Evolutionary conservation across 2,797 vertebrate species (phyloP).

Genomic region (Cuculus canorus): DNA sequence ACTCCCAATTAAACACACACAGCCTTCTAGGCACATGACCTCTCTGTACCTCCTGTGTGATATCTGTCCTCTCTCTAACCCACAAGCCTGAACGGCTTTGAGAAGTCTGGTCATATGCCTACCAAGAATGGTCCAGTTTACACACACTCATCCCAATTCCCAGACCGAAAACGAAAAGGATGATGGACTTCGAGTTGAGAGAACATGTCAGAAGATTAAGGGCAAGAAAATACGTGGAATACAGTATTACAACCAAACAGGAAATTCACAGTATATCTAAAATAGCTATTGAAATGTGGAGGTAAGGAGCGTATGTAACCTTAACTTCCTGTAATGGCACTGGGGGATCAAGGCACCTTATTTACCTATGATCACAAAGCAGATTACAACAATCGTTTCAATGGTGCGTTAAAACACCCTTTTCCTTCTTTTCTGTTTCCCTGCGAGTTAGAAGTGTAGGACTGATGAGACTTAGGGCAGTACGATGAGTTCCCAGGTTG

Average conservation of each 20-base stretch:
- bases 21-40: neutral
- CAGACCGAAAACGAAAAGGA: neutral
- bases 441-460: neutral
- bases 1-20: neutral
- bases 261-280: neutral
- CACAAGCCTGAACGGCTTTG: neutral
- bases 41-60: neutral
- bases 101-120: neutral
- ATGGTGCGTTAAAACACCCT: neutral
- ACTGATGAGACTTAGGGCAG: too few relatives aligned
- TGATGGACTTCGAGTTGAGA: neutral
- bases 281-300: neutral
- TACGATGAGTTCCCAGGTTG: too few relatives aligned
- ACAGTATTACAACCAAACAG: neutral
- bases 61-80: neutral
- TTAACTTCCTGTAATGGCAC: neutral
- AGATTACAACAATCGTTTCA: neutral
- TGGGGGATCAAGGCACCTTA: rapidly evolving
- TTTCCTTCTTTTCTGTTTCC: neutral
- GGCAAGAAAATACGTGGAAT: neutral
- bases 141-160: rapidly evolving
- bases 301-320: neutral
- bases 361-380: too few relatives aligned
- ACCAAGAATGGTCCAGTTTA: neutral
- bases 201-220: neutral